Conservation (phyloP, 1,140 invertebrate genomes). For the Antheraea mylitta region DNA sequence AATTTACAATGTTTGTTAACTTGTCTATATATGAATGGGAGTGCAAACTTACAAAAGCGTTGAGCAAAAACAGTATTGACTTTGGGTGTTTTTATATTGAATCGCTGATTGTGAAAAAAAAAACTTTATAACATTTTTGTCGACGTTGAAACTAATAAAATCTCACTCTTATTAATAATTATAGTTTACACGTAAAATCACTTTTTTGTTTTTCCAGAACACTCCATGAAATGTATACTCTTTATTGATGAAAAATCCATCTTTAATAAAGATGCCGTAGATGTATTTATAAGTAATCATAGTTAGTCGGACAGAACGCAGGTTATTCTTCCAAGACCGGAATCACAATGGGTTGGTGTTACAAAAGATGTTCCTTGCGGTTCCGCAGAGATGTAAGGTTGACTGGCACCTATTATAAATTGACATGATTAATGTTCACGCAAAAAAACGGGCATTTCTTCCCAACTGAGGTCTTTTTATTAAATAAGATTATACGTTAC, state of each 20-base stretch:
- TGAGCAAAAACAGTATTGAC: too few relatives aligned
- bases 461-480: background rate
- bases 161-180: too few relatives aligned
- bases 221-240: background rate
- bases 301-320: background rate
- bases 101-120: too few relatives aligned
- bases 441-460: constrained; percentile 7
- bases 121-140: background rate
- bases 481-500: background rate
- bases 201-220: too few relatives aligned
- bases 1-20: too few relatives aligned
- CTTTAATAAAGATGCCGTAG: background rate
- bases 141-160: background rate
- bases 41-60: too few relatives aligned
- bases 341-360: constrained; percentile 13
- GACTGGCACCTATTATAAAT: constrained; percentile 27
- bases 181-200: too few relatives aligned
- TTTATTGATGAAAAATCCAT: background rate
- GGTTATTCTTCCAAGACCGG: constrained; percentile 3
- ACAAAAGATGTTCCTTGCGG: constrained; percentile 18
- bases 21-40: too few relatives aligned
- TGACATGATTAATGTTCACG: constrained; percentile 24
- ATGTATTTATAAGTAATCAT: background rate
- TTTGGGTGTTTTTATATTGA: too few relatives aligned
- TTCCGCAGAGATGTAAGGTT: constrained; percentile 17